Evolutionary conservation across 2,113 vertebrate species (phyloP).

Genomic region (Rhinoptilus africanus): DNA sequence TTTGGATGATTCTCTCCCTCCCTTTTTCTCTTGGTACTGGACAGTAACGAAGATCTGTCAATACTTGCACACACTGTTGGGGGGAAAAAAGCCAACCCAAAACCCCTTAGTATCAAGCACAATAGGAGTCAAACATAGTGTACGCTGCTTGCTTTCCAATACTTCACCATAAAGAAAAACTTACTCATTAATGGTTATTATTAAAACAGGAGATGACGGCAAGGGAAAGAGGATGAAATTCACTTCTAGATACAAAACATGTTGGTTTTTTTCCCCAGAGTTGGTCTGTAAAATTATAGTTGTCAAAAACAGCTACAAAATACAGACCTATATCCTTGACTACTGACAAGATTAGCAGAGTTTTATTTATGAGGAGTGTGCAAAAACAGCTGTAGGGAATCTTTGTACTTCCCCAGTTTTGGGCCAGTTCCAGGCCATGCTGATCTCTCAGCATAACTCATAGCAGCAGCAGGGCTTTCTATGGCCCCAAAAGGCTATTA

Average conservation of each 20-base stretch:
- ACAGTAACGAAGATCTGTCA: background rate
- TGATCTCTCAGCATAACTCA: conserved; percentile 38
- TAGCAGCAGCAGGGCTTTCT: conserved; percentile 43
- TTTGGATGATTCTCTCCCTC: background rate
- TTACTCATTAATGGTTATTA: background rate
- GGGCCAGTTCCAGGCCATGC: conserved; percentile 1
- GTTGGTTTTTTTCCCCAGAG: background rate
- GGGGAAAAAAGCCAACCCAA: background rate
- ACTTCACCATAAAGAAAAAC: background rate
- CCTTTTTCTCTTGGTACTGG: background rate
- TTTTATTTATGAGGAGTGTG: conserved; percentile 1
- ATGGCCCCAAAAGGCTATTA: conserved; percentile 20
- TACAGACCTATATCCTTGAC: background rate
- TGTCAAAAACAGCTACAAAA: conserved; percentile 23
- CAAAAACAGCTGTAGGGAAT: conserved; percentile 1
- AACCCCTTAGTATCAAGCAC: background rate
- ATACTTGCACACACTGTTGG: background rate
- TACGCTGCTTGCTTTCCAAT: background rate
- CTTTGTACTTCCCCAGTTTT: background rate
- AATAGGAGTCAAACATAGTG: background rate
- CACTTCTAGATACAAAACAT: background rate
- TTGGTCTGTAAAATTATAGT: background rate
- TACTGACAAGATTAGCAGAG: background rate
- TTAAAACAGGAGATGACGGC: background rate
- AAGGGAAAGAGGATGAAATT: background rate